A percentile compares a stretch with the other conserved stretches of the same genome.
Conservation (phyloP, 2,888 invertebrate species). For the Dioctria linearis region DNA sequence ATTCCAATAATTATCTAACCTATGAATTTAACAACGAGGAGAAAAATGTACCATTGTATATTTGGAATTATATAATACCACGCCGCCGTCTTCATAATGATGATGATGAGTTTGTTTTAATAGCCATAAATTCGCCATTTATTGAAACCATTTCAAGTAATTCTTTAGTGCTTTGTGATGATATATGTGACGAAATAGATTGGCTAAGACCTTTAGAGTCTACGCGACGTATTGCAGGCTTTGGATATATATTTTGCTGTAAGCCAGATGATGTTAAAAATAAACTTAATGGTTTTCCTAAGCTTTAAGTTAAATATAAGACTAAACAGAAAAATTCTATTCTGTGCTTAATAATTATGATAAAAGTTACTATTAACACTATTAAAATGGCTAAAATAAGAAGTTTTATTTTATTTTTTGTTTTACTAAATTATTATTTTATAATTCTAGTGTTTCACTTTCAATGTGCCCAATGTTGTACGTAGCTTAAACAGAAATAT, state of each 20-base stretch:
- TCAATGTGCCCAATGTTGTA: too few species aligned
- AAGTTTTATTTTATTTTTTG: too few species aligned
- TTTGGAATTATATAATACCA: constrained; percentile 27
- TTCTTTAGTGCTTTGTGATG: constrained; percentile 19
- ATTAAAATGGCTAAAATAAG: too few species aligned
- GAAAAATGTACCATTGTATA: constrained; percentile 13
- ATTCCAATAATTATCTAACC: not conserved
- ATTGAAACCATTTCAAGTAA: not conserved
- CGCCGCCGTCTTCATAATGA: not conserved
- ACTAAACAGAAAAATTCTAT: too few species aligned
- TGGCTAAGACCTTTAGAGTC: not conserved
- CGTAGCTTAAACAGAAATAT: too few species aligned
- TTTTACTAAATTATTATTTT: too few species aligned
- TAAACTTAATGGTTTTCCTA: constrained; percentile 17
- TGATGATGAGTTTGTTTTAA: constrained; percentile 19
- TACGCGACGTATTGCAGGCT: not conserved
- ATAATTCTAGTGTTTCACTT: too few species aligned
- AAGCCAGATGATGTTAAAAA: constrained; percentile 13
- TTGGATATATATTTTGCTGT: constrained; percentile 39
- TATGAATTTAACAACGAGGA: not conserved
- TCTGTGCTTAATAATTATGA: too few species aligned
- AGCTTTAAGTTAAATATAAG: too few species aligned
- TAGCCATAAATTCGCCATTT: constrained; percentile 43
- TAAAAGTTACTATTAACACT: too few species aligned
- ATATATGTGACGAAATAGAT: constrained; percentile 10